phyloP scores from a whole-genome alignment of 1,140 invertebrate genomes.

The Drosophila nannoptera region DNA sequence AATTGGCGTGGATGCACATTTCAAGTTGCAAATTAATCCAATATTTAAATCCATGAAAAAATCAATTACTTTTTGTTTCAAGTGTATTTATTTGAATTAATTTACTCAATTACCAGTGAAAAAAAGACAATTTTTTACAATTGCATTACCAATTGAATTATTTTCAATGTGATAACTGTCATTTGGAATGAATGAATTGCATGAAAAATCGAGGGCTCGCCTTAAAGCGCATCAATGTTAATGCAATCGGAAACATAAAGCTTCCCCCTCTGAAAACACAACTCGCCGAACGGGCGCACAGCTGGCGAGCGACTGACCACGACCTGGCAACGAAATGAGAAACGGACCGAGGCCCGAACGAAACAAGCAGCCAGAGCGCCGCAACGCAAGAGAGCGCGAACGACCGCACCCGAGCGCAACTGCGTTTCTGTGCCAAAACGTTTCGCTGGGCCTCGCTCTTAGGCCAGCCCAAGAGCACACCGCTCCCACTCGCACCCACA shows the following conservation, averaged over 20 bases:
- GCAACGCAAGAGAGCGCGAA: conserved; percentile 15
- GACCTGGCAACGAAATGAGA: background rate
- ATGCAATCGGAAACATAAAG: background rate
- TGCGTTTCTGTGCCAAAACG: conserved; percentile 29
- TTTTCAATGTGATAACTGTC: no score
- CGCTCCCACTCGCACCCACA: background rate
- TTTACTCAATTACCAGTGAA: no score
- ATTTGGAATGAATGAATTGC: no score
- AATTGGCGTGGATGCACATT: background rate
- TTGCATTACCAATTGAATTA: no score
- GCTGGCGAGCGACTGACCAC: conserved; percentile 42
- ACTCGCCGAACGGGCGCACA: conserved; percentile 25
- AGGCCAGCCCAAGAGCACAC: conserved; percentile 29
- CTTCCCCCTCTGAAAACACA: background rate
- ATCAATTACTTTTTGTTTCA: no score
- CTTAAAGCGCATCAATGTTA: background rate
- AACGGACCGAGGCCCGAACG: conserved; percentile 5
- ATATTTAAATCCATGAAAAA: background rate
- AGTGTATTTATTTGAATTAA: no score
- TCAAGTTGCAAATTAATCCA: background rate
- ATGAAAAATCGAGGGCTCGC: no score
- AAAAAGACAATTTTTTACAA: no score
- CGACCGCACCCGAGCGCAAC: conserved; percentile 3
- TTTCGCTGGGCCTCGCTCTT: conserved; percentile 26
- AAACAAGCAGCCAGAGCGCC: conserved; percentile 25